A percentile compares a stretch with the other conserved stretches of the same genome.
phyloP scores from a whole-genome alignment of 2,797 vertebrate genomes.

The Pantherophis vulpinus region DNA sequence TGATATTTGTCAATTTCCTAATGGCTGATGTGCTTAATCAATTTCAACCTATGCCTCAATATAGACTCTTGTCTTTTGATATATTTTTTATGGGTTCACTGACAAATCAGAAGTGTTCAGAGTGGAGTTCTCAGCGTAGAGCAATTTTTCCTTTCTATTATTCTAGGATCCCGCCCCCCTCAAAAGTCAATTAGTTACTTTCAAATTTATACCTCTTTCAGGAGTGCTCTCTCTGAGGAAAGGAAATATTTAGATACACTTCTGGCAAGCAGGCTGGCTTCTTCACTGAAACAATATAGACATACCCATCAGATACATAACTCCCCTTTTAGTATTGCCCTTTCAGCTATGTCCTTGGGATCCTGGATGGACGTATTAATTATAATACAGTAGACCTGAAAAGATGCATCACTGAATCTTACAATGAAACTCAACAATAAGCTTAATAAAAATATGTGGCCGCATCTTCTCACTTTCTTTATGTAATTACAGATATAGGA shows the following conservation, averaged over 20 bases:
- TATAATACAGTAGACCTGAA: neutral
- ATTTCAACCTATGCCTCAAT: neutral
- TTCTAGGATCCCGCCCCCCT: neutral
- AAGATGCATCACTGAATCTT: neutral
- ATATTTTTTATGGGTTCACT: neutral
- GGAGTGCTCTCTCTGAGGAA: neutral
- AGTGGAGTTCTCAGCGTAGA: neutral
- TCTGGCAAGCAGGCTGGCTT: neutral
- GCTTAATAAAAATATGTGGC: neutral
- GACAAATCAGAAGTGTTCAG: neutral
- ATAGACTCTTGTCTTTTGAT: neutral
- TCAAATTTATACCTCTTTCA: neutral
- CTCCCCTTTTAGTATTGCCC: neutral
- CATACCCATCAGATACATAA: neutral
- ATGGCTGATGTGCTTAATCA: neutral
- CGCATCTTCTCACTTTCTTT: neutral
- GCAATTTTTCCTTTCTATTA: neutral
- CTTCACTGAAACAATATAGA: neutral
- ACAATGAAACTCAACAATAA: no score
- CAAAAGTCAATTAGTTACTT: neutral
- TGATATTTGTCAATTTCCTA: neutral
- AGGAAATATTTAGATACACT: neutral
- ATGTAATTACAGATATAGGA: neutral
- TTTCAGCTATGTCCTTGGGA: neutral
- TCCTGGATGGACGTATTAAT: neutral